Conservation (phyloP, 2,113 vertebrate genomes). For the Isurus oxyrinchus region DNA sequence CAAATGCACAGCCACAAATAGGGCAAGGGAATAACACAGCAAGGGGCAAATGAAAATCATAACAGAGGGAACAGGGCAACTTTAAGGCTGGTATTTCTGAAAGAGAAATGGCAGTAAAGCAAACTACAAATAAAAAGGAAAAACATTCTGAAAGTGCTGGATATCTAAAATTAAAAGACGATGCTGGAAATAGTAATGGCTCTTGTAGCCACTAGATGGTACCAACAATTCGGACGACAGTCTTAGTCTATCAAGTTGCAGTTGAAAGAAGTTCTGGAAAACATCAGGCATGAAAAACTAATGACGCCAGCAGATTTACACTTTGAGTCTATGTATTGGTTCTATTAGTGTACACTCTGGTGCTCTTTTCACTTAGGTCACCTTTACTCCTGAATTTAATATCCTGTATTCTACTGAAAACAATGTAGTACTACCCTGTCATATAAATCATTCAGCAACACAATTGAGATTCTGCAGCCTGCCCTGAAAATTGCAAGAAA, state of each 20-base stretch:
- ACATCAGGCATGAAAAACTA: background rate
- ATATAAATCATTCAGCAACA: background rate
- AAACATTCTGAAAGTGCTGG: background rate
- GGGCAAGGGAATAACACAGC: background rate
- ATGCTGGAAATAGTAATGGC: background rate
- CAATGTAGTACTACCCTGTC: background rate
- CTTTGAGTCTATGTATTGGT: background rate
- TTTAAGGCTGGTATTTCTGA: background rate
- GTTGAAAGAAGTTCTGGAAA: background rate
- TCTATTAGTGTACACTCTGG: background rate
- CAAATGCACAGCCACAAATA: background rate
- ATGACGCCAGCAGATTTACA: background rate
- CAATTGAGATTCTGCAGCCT: background rate
- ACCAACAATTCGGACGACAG: background rate
- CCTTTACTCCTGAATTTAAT: background rate
- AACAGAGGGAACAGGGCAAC: background rate
- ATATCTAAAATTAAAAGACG: background rate
- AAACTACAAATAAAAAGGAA: background rate
- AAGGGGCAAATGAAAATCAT: background rate
- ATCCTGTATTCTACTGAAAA: background rate
- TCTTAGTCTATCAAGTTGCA: background rate
- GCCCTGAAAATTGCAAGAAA: background rate
- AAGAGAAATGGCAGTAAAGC: background rate
- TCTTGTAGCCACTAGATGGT: conserved; percentile 14
- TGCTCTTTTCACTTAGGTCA: background rate